Base-by-base conservation (phyloP, 2,113 vertebrate species). In the Lipotes vexillifer region DNA sequence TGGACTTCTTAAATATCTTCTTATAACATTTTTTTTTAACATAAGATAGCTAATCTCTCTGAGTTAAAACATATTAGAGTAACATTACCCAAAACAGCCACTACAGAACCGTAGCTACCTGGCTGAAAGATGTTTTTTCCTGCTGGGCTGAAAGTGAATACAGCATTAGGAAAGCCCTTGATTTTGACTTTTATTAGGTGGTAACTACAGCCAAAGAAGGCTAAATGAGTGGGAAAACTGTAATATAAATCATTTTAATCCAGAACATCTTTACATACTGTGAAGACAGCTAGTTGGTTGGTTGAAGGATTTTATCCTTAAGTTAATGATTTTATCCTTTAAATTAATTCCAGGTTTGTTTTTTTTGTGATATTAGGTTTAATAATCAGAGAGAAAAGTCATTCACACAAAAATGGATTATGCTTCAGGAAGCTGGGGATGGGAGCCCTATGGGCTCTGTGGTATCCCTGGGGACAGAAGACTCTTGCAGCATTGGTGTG, bases 1-100 rank as follows among this genome's bases (percentile, higher is more conserved):
- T 66, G 81, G 97, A 94, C 96, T 97, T 93, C 97, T 94, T 97
- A 97, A 96, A 98, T 89, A 96, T 96, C 88, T 74, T 91, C 80
- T 95, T 75, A 55, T 91, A 95, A 93, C 77, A 82, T 97, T 93
- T 85, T 88, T 88, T 91, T 98, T 97, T 38, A 91, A 52, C 81
- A 29, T 81, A 96, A 95, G 38, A 96, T 90, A 97, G 81, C 81
- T 96, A 81, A 84, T 94, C 94, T 93, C 66, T 96, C 72, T 41
- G 86, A 96, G 81, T 97, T 97, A 83, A 94, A 86, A 91, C 68
- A 52, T 93, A 89, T 88, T 84, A 81, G 93, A 97, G 77, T 63
- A 78, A 94, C 44, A 69, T 93, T 69, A 14, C 89, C 91, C 95
- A 85, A 41, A 96, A 59, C 81, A 93, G 44, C 88, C 86, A 80